Evolutionary conservation across 92 coral and sea anemone species (phyloP).

Genomic region (Palythoa grandiflora): DNA sequence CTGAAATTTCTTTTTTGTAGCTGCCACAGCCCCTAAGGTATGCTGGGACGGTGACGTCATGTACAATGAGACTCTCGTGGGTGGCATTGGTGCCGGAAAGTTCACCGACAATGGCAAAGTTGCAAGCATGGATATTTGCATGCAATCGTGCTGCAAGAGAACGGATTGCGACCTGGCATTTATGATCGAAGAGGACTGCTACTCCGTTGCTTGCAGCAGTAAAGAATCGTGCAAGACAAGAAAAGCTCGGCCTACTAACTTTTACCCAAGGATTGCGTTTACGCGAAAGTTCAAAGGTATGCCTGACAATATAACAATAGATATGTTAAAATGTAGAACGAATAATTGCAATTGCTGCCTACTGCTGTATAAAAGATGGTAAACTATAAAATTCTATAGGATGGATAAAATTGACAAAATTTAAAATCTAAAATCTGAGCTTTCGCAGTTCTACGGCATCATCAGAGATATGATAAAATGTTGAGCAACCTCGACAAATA

Average conservation of each 20-base stretch:
- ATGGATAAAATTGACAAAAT: too few relatives aligned
- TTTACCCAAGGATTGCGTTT: conserved; percentile 84
- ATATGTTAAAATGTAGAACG: too few relatives aligned
- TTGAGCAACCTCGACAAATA: too few relatives aligned
- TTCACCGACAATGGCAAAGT: conserved; percentile 95
- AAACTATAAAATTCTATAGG: too few relatives aligned
- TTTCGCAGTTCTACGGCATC: too few relatives aligned
- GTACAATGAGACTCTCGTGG: conserved; percentile 87
- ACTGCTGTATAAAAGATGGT: too few relatives aligned
- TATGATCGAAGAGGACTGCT: conserved; percentile 95
- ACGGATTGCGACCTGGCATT: conserved; percentile 91
- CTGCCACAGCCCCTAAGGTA: conserved; percentile 53
- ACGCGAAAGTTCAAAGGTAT: conserved; percentile 76
- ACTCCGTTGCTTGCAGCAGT: conserved; percentile 86
- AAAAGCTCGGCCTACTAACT: conserved; percentile 87
- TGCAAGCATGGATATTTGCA: conserved; percentile 88
- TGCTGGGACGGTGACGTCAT: conserved; percentile 92
- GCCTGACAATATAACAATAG: neutral
- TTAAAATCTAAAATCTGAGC: too few relatives aligned
- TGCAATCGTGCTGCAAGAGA: conserved; percentile 96
- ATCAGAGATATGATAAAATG: too few relatives aligned
- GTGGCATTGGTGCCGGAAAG: conserved; percentile 94
- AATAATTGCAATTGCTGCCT: too few relatives aligned
- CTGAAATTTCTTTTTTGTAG: neutral
- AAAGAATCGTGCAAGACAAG: conserved; percentile 84